Conservation (phyloP, 2,888 invertebrate genomes). For the Dryobota labecula region DNA sequence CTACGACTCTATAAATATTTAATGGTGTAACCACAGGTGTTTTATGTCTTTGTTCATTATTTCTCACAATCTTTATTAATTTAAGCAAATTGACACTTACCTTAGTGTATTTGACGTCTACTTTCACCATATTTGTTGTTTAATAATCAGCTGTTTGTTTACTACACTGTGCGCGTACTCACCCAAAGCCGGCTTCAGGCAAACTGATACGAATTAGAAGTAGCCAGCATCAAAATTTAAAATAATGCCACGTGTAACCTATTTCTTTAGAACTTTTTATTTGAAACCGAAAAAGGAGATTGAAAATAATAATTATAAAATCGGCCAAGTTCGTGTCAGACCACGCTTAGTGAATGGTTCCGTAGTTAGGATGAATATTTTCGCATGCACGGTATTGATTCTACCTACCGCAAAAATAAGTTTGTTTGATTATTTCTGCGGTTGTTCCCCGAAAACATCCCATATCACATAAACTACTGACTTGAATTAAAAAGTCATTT, state of each 20-base stretch:
- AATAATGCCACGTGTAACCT: background rate
- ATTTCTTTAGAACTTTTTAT: background rate
- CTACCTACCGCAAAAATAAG: background rate
- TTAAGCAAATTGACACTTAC: constrained; percentile 72
- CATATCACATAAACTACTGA: background rate
- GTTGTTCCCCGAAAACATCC: background rate
- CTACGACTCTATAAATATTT: constrained; percentile 21
- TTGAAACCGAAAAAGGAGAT: background rate
- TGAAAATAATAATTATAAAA: background rate
- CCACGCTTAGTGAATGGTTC: background rate
- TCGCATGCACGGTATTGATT: background rate
- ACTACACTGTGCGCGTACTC: constrained; percentile 33
- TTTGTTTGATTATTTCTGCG: background rate
- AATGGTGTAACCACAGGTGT: too few species aligned
- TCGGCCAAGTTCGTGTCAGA: background rate
- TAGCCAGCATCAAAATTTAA: constrained; percentile 35
- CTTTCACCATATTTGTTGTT: constrained; percentile 84
- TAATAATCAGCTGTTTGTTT: constrained; percentile 5
- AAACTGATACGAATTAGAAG: constrained; percentile 58
- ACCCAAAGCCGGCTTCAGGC: constrained; percentile 59
- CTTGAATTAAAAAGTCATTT: background rate
- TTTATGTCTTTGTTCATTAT: background rate
- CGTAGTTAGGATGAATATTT: background rate
- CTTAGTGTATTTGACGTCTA: constrained; percentile 89
- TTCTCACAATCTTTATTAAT: background rate